Base-by-base conservation (phyloP, 2,888 invertebrate genomes). In the Tenthredo scrophulariae region DNA sequence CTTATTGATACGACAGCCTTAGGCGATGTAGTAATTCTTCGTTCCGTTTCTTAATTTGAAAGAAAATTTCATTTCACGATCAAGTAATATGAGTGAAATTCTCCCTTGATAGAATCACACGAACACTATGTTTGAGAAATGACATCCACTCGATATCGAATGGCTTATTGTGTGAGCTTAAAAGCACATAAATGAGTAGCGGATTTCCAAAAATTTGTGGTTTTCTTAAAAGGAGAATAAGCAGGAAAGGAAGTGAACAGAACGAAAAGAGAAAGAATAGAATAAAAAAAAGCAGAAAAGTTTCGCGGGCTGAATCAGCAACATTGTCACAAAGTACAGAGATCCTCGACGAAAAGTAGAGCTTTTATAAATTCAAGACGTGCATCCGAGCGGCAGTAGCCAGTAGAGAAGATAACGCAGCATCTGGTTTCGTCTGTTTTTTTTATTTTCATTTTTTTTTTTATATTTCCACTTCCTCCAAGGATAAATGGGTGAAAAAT, bases 331-430 rank as follows among this genome's bases (percentile, higher is more conserved):
- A 77, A 29, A 9, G 46, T 43, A 75, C 75, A 29, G n/a, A 15
- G 22, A 75, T 18, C 18, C 46, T 6, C 22, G 13, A n/a, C 22
- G 62, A 80, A 62, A 80, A 15, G 79, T 37, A 13, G 15, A 40
- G 62, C 33, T 58, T 80, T 80, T 80, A 80, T 15, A 13, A 62
- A 80, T 80, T 80, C 80, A 62, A 80, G 62, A 37, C 80, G 62
- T 62, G 80, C 37, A 62, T 58, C 79, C 18, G 29, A 15, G 62
- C 13, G 80, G 40, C 80, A 40, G 22, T 40, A 46, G 77, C n/a
- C 18, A 67, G 77, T n/a, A 50, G 15, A 33, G 9, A 77, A 54
- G 77, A 43, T 77, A 29, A 54, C 54, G 54, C 18, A 13, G 40
- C 26, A 26, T 22, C 67, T 26, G 29, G 43, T 74, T 43, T 22